Conservation (phyloP, 2,797 vertebrate genomes). For the Iguana delicatissima region DNA sequence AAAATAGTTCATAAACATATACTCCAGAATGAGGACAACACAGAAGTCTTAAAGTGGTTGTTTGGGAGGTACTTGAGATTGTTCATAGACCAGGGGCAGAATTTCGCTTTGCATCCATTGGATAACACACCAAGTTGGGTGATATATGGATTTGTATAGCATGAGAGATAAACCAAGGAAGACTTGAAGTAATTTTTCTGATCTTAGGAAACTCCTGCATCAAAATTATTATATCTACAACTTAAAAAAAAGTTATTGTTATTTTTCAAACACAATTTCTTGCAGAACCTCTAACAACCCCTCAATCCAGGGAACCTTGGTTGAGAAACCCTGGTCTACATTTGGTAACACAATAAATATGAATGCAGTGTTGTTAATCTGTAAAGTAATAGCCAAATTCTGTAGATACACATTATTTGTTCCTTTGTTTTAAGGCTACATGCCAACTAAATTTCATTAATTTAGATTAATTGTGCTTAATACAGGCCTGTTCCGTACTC, state of each 20-base stretch:
- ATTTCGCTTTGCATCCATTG: no score
- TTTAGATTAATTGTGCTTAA: slow-evolving; percentile 31
- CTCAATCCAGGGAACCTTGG: background rate
- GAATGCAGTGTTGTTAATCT: slow-evolving; percentile 2
- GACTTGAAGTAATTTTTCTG: background rate
- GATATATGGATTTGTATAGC: no score
- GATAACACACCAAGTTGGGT: no score
- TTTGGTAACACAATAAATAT: background rate
- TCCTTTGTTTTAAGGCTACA: background rate
- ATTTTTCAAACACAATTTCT: background rate
- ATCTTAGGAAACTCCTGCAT: background rate
- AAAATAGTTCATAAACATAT: no score
- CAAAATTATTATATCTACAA: background rate
- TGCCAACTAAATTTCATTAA: background rate
- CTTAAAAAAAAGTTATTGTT: background rate
- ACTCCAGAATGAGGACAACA: no score
- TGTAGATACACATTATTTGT: background rate
- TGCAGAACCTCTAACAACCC: no score
- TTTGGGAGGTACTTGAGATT: no score
- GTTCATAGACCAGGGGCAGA: no score
- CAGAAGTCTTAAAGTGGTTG: no score
- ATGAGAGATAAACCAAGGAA: background rate
- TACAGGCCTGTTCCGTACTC: background rate
- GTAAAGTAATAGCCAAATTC: background rate
- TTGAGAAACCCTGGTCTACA: background rate